Evolutionary conservation across 2,888 invertebrate genomes (phyloP).

Genomic region (Hedya salicella): DNA sequence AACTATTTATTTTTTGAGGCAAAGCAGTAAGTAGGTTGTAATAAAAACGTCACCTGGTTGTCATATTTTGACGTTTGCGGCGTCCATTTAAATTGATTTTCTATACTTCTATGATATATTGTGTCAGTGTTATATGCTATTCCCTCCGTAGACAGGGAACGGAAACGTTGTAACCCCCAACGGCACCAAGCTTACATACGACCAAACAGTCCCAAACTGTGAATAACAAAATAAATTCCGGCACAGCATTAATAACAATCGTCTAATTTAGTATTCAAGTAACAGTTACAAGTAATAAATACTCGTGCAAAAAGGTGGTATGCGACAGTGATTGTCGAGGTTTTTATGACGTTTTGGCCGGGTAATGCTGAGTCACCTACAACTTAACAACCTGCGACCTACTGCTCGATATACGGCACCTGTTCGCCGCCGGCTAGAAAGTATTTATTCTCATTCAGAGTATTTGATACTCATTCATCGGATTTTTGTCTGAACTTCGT

Average conservation of each 20-base stretch:
- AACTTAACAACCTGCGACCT: constrained; percentile 23
- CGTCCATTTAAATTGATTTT: too few relatives aligned
- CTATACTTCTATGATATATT: neutral
- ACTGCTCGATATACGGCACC: constrained; percentile 23
- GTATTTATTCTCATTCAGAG: constrained; percentile 6
- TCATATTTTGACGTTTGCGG: too few relatives aligned
- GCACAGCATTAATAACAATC: neutral
- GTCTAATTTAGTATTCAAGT: constrained; percentile 1
- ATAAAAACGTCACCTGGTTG: too few relatives aligned
- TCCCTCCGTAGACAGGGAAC: neutral
- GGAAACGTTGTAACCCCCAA: neutral
- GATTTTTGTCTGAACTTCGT: neutral
- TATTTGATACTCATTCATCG: neutral
- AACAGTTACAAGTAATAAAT: constrained; percentile 1
- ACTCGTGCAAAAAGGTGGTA: neutral
- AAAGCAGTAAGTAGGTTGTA: too few relatives aligned
- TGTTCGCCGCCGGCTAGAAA: constrained; percentile 30
- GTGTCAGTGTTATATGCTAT: neutral
- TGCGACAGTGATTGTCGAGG: neutral
- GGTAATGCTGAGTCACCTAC: constrained; percentile 13
- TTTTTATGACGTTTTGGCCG: neutral
- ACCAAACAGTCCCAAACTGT: neutral
- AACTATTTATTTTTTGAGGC: too few relatives aligned
- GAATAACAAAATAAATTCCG: neutral
- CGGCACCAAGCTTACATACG: neutral